These are phyloP conservation scores for Rallus limicola DNA, from an alignment of 2,113 vertebrate genomes.

Conservation along the genomic window DNA sequence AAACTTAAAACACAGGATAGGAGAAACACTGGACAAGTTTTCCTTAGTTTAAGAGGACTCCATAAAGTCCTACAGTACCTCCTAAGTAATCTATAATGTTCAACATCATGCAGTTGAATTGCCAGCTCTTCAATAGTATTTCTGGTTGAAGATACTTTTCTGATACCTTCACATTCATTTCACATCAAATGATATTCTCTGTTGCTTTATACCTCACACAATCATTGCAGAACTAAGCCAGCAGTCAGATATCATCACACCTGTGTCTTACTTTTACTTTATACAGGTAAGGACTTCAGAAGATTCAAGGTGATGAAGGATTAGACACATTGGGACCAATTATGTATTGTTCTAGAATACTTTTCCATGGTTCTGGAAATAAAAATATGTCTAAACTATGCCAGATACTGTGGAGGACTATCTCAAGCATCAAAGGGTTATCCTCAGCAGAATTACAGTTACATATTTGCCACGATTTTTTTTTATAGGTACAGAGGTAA, in stretches of 20 bases:
- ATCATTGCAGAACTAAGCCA: background rate
- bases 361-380: background rate
- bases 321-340: background rate
- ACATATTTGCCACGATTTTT: background rate
- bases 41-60: background rate
- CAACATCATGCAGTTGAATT: background rate
- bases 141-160: background rate
- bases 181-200: background rate
- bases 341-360: background rate
- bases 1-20: background rate
- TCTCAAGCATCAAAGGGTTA: background rate
- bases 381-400: background rate
- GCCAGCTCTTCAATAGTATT: background rate
- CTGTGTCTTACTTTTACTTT: background rate
- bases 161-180: background rate
- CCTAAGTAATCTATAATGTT: background rate
- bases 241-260: background rate
- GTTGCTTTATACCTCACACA: background rate
- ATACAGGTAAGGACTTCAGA: background rate
- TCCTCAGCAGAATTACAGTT: background rate
- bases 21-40: background rate
- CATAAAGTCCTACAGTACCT: background rate
- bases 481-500: background rate
- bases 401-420: background rate
- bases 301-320: background rate